These are phyloP conservation scores for Thunnus albacares DNA, from an alignment of 2,797 vertebrate species.

Conservation along the genomic window DNA sequence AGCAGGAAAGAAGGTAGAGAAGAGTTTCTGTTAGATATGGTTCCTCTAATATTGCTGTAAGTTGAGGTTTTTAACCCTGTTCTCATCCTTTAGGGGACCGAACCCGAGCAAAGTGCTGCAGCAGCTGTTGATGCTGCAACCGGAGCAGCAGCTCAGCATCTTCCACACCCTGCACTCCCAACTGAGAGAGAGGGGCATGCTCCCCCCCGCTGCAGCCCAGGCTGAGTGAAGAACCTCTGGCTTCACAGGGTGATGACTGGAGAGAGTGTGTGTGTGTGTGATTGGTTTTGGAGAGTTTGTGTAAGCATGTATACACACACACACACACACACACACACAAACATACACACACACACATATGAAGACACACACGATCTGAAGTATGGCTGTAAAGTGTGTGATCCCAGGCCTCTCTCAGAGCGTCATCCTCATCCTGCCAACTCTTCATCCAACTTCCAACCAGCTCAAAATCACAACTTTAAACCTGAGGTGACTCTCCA, in stretches of 20 bases:
- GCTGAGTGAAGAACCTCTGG: conserved; percentile 62
- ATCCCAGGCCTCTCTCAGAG: conserved; percentile 39
- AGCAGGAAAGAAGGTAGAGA: no score
- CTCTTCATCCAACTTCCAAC: conserved; percentile 45
- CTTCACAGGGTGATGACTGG: not conserved
- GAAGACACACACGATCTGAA: not conserved
- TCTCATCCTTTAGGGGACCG: conserved; percentile 87
- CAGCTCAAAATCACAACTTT: conserved; percentile 43
- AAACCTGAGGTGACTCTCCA: conserved; percentile 35
- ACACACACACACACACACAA: not conserved
- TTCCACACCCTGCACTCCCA: conserved; percentile 93
- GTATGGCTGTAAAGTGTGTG: conserved; percentile 26
- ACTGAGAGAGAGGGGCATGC: conserved; percentile 90
- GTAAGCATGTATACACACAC: conserved; percentile 41
- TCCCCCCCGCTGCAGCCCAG: conserved; percentile 84
- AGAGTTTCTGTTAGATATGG: no score
- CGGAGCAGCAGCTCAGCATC: conserved; percentile 93
- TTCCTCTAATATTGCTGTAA: not conserved
- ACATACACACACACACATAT: not conserved
- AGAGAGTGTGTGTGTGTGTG: conserved; percentile 24
- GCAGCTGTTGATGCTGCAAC: conserved; percentile 94
- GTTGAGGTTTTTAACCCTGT: not conserved
- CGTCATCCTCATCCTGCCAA: conserved; percentile 45
- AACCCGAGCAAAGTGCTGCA: conserved; percentile 97
- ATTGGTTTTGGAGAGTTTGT: conserved; percentile 29